Percentiles rank a stretch among this genome's conserved stretches.
Evolutionary conservation across 2,797 vertebrate species (phyloP).

Genomic region (Notolabrus celidotus): DNA sequence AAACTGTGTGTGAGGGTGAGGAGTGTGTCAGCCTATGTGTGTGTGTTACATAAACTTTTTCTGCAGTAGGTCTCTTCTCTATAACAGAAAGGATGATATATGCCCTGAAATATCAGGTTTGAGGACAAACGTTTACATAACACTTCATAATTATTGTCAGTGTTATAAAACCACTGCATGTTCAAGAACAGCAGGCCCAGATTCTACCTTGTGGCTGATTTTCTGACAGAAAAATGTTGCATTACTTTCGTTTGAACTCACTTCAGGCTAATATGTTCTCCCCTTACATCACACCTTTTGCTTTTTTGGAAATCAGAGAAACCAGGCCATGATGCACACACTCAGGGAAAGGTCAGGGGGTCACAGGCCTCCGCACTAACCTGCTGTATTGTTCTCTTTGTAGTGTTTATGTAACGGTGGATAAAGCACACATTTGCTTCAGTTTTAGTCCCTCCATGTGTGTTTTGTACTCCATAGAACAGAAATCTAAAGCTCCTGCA

Average conservation of each 20-base stretch:
- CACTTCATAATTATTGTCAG: neutral
- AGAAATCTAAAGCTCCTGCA: slow-evolving; percentile 14
- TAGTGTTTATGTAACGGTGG: slow-evolving; percentile 15
- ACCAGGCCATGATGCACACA: slow-evolving; percentile 8
- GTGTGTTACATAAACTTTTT: slow-evolving; percentile 19
- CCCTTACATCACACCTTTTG: neutral
- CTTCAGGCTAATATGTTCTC: neutral
- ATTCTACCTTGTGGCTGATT: neutral
- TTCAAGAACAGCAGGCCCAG: neutral
- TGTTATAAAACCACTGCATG: neutral
- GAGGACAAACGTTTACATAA: neutral
- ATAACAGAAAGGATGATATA: neutral
- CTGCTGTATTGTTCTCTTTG: slow-evolving; percentile 46
- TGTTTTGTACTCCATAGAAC: slow-evolving; percentile 1
- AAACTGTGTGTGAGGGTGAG: slow-evolving; percentile 18
- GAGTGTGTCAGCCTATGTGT: slow-evolving; percentile 28
- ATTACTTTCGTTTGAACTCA: neutral
- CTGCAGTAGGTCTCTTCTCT: neutral
- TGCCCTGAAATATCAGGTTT: neutral
- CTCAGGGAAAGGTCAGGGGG: slow-evolving; percentile 40
- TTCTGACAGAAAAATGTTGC: neutral
- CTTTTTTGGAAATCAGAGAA: slow-evolving; percentile 23
- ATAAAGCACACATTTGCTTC: slow-evolving; percentile 19
- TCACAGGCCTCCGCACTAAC: slow-evolving; percentile 34
- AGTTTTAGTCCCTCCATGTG: neutral